A percentile compares a stretch with the other conserved stretches of the same genome.
Conservation (phyloP, 2,113 vertebrate genomes). For the Ictidomys tridecemlineatus region DNA sequence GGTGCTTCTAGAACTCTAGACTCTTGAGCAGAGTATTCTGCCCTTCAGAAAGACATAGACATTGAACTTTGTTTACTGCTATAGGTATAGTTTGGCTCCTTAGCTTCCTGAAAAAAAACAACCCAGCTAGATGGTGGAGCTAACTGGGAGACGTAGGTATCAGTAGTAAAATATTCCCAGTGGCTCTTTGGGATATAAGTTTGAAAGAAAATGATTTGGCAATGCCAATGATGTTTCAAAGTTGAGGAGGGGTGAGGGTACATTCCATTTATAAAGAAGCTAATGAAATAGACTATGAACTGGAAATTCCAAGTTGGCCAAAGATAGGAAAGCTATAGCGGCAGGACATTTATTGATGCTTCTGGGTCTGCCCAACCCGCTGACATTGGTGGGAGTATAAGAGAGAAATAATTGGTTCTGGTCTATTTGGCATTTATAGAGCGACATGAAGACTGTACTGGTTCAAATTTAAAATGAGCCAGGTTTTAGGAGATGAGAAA, state of each 20-base stretch:
- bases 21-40: background rate
- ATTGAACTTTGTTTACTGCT: background rate
- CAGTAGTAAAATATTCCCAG: background rate
- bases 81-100: background rate
- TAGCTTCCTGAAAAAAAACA: background rate
- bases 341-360: background rate
- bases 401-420: background rate
- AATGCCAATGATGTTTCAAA: background rate
- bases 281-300: background rate
- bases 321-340: background rate
- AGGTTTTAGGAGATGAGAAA: background rate
- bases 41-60: background rate
- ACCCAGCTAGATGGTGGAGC: background rate
- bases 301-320: background rate
- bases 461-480: background rate
- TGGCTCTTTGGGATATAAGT: background rate
- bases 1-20: background rate
- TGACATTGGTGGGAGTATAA: background rate
- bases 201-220: background rate
- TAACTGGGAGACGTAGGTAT: background rate
- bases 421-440: background rate
- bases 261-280: background rate
- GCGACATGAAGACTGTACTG: background rate
- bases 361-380: background rate
- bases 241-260: background rate